Percentiles rank a stretch among this genome's conserved stretches.
Evolutionary conservation across 1,140 invertebrate species (phyloP).

Genomic region (Samia ricini): DNA sequence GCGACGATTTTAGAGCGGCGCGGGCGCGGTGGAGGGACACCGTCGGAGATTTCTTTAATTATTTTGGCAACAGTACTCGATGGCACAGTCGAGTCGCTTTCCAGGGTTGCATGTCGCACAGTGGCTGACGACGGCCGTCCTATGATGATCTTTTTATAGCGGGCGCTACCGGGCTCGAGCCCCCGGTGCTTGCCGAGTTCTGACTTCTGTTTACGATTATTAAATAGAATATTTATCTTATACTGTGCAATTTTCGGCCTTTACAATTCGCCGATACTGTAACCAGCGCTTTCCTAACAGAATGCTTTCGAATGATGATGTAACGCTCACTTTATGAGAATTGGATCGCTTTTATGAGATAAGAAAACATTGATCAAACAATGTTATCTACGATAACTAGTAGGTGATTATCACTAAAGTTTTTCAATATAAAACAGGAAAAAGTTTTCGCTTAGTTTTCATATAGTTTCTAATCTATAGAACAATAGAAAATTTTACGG

Average conservation of each 20-base stretch:
- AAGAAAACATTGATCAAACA: constrained; percentile 18
- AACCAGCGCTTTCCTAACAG: not conserved
- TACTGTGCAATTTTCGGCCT: not conserved
- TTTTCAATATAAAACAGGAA: too few relatives aligned
- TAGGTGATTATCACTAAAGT: not conserved
- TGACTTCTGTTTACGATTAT: constrained; percentile 28
- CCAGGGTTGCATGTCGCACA: constrained; percentile 77
- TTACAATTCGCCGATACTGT: not conserved
- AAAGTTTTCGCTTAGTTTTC: too few relatives aligned
- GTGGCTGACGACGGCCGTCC: constrained; percentile 66
- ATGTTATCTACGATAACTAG: not conserved
- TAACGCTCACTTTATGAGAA: not conserved
- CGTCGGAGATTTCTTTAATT: constrained; percentile 84
- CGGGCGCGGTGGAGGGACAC: constrained; percentile 74
- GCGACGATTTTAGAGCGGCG: constrained; percentile 85
- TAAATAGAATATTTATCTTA: constrained; percentile 25
- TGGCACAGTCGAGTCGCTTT: constrained; percentile 75
- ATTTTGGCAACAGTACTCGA: constrained; percentile 84
- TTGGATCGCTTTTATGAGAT: not conserved
- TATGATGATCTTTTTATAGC: constrained; percentile 78
- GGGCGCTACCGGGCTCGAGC: constrained; percentile 69
- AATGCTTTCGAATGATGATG: not conserved
- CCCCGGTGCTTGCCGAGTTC: constrained; percentile 40
- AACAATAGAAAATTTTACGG: too few relatives aligned
- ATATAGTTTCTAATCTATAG: too few relatives aligned